Evolutionary conservation across 2,797 vertebrate species (phyloP).

Genomic region (Myotis daubentonii): DNA sequence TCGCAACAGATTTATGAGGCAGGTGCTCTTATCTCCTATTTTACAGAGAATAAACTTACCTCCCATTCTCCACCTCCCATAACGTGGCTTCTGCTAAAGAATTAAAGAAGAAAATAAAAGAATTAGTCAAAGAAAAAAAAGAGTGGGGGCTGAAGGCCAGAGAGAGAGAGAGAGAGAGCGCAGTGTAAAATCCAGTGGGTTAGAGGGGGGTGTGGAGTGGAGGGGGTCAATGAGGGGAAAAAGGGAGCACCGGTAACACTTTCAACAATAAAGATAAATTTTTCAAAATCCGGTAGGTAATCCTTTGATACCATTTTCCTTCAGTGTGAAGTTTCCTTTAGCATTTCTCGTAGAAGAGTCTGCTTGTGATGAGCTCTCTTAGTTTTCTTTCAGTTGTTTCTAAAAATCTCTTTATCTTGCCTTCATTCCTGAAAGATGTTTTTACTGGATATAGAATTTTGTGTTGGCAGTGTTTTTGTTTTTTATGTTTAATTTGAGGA

Average conservation of each 20-base stretch:
- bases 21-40: not conserved
- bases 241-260: too few species aligned
- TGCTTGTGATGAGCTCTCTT: not conserved
- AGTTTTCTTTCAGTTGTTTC: not conserved
- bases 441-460: not conserved
- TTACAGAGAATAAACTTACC: not conserved
- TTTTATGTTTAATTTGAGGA: not conserved
- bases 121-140: not conserved
- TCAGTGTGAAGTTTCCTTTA: not conserved
- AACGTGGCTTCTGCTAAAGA: not conserved
- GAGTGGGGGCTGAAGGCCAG: too few species aligned
- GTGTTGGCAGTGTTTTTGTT: not conserved
- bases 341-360: not conserved
- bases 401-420: not conserved
- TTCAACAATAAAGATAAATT: too few species aligned
- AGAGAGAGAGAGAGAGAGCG: not conserved
- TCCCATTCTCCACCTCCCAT: not conserved
- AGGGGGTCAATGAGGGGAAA: too few species aligned
- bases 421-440: not conserved
- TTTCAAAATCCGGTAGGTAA: too few species aligned
- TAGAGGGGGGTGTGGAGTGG: too few species aligned
- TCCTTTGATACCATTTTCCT: too few species aligned
- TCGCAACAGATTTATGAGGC: not conserved
- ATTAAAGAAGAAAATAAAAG: not conserved
- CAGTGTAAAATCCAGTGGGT: not conserved